Percentiles rank a stretch among this genome's conserved stretches.
Conservation (phyloP, 2,113 vertebrate genomes). For the Oryzias melastigma region DNA sequence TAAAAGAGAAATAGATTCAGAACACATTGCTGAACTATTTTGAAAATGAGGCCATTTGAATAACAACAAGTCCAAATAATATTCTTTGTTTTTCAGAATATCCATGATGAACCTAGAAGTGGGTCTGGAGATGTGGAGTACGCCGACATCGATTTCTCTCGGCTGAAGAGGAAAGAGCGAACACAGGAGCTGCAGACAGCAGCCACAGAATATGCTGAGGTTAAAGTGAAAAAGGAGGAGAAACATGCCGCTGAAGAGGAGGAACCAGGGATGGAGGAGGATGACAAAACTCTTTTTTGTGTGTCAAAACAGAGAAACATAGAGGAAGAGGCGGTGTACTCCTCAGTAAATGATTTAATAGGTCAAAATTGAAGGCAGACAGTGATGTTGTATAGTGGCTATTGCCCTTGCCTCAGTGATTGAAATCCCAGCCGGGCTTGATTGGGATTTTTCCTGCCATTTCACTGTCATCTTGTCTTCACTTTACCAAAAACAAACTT, state of each 20-base stretch:
- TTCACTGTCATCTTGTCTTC: too few relatives aligned
- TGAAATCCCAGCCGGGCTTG: too few relatives aligned
- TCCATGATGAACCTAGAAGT: neutral
- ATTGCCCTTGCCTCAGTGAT: too few relatives aligned
- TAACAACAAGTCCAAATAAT: too few relatives aligned
- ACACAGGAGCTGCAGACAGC: constrained; percentile 8
- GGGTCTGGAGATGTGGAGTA: neutral
- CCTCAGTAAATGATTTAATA: constrained; percentile 23
- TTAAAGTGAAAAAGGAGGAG: constrained; percentile 40
- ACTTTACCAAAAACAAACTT: too few relatives aligned
- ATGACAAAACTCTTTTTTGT: neutral
- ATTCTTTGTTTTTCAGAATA: too few relatives aligned
- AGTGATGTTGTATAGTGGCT: accelerated
- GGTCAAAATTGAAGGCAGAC: constrained; percentile 6
- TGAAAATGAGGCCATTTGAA: too few relatives aligned
- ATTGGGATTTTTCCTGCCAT: too few relatives aligned
- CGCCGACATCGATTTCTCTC: too few relatives aligned
- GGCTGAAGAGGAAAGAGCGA: too few relatives aligned
- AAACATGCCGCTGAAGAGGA: neutral
- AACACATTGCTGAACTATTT: too few relatives aligned
- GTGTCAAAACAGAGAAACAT: neutral
- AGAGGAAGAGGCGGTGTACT: constrained; percentile 27
- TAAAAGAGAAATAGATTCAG: too few relatives aligned
- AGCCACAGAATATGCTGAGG: constrained; percentile 44
- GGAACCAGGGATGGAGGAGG: neutral